Base-by-base conservation (phyloP, 2,113 vertebrate genomes). In the Eretmochelys imbricata region DNA sequence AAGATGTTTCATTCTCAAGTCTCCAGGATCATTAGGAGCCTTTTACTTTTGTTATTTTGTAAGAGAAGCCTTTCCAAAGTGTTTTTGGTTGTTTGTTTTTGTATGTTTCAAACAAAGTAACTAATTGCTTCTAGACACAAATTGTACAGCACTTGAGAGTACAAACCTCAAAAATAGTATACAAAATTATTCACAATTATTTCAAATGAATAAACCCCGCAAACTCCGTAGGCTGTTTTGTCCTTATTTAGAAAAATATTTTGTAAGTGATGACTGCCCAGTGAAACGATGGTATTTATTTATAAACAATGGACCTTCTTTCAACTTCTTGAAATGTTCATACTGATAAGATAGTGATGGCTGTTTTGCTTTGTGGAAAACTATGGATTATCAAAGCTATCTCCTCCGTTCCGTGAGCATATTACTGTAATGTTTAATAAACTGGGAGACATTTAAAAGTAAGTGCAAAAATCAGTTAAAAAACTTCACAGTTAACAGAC, bases 341-440 rank as follows among this genome's bases (percentile, higher is more conserved):
- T 72, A 84, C 91, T 82, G 85, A 27, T 89, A 93, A 89, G 91
- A 76, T 72, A 90, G 31, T 46, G 82, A 1, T 57, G 59, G 94
- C 25, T 90, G 90, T 94, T 93, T 95, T 91, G 35, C 31, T 92
- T 93, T 72, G 19, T 22, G n/a, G n/a, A 72, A 72, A 72, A 72
- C 65, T 72, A 72, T 38, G 17, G 65, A 20, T 38, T 20, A 38
- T 38, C n/a, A 72, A 72, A 72, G 9, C 35, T n/a, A 65, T 20
- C 35, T 17, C 65, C 35, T 72, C n/a, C 38, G 65, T 38, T 72
- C 17, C n/a, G 11, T 84, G 22, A 87, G 84, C 25, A 87, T 3
- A 31, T 51, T 89, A 85, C 59, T 84, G 51, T 65, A 91, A 82
- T 76, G 75, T 25, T 55, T 95, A 51, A 93, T 51, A 94, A 93